Evolutionary conservation across 2,797 vertebrate species (phyloP).

Genomic region (Gobionotothen gibberifrons): DNA sequence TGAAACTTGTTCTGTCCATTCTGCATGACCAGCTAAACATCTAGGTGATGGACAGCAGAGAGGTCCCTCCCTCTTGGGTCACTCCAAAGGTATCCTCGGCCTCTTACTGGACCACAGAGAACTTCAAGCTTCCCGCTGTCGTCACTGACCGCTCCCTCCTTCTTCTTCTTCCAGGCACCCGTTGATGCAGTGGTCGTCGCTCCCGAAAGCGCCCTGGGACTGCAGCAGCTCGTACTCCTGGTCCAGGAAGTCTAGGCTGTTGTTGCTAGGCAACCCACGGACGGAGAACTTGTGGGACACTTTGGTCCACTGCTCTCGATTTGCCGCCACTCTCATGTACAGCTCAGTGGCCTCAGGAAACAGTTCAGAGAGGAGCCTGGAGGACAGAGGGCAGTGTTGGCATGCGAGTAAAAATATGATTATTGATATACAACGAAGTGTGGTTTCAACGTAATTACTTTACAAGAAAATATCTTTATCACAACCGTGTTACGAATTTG

Average conservation of each 20-base stretch:
- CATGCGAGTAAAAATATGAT: background rate
- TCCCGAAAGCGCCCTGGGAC: conserved; percentile 84
- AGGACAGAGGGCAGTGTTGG: conserved; percentile 4
- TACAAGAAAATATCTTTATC: background rate
- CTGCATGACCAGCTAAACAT: conserved; percentile 67
- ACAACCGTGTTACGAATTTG: background rate
- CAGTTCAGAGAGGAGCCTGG: conserved; percentile 93
- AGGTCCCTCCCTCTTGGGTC: conserved; percentile 59
- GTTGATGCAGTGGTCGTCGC: conserved; percentile 85
- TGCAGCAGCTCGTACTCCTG: conserved; percentile 93
- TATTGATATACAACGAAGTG: background rate
- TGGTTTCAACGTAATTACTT: background rate
- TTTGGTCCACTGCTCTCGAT: conserved; percentile 96
- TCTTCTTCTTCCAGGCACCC: conserved; percentile 87
- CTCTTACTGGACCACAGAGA: conserved; percentile 67
- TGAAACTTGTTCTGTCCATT: conserved; percentile 57
- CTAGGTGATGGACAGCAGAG: conserved; percentile 72
- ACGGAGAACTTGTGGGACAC: conserved; percentile 98
- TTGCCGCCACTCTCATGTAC: conserved; percentile 93
- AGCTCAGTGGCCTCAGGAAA: conserved; percentile 91
- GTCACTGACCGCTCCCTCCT: conserved; percentile 77
- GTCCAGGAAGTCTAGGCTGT: conserved; percentile 96
- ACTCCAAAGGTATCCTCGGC: conserved; percentile 68
- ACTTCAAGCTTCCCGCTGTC: conserved; percentile 35
- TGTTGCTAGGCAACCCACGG: conserved; percentile 96